These are phyloP conservation scores for Alentia gelatinosa DNA, from an alignment of 2,888 invertebrate species.

Conservation along the genomic window DNA sequence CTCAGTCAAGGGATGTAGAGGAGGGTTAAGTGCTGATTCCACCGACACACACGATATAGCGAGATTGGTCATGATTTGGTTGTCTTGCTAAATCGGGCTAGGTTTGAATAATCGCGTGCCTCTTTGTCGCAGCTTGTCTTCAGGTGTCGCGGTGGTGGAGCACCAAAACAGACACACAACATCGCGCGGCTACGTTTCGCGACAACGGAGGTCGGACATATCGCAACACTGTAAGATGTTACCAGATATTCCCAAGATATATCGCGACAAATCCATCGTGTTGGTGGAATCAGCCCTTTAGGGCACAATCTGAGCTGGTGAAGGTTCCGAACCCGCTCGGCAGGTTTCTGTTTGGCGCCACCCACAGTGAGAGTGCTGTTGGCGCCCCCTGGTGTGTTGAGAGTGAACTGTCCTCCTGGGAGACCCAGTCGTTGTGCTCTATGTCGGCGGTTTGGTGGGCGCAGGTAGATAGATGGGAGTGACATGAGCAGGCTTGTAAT, in stretches of 20 bases:
- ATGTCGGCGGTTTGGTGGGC: neutral
- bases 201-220: no score
- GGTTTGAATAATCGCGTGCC: no score
- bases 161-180: no score
- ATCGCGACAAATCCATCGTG: no score
- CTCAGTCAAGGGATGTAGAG: no score
- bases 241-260: neutral
- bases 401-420: neutral
- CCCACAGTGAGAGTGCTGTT: neutral
- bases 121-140: no score
- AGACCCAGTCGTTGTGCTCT: neutral
- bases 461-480: constrained; percentile 56
- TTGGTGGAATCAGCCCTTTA: neutral
- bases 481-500: constrained; percentile 57
- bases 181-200: no score
- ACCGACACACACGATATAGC: no score
- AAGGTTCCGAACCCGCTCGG: neutral
- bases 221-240: neutral
- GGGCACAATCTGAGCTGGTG: neutral
- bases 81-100: no score
- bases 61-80: no score
- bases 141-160: no score
- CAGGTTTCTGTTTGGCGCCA: neutral
- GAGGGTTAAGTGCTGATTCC: no score
- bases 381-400: neutral